Base-by-base conservation (phyloP, 1,140 invertebrate species). In the Campoletis sonorensis region DNA sequence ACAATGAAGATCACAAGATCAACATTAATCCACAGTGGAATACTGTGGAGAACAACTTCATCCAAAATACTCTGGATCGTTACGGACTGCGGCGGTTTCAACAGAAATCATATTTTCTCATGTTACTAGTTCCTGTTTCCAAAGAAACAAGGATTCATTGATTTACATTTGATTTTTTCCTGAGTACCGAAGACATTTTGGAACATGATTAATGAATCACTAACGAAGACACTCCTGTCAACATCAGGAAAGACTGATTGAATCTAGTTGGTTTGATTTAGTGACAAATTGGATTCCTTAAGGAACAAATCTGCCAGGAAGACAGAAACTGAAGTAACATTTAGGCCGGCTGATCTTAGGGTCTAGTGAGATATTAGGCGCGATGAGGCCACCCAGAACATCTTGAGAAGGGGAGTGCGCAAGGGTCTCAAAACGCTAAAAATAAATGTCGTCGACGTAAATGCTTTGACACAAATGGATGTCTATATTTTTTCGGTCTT, bases 221-320 rank as follows among this genome's bases (percentile, higher is more conserved):
- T 13, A 45, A 13, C 40, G 5, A 11, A 1, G 40, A 45, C 40
- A 45, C 40, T 45, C 40, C 8, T 45, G 40, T 45, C 40, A 45
- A 45, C 40, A 13, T 45, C 40, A 45, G 8, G 13, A 45, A 45
- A 45, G 40, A 13, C 40, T 45, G 30, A 33, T 33, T 33, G 30
- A 33, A 4, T 2, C 30, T 21, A 8, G 64, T 45, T 23, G 54
- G 84, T 81, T 85, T 85, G 85, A 87, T 87, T 83, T 80, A 64
- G 77, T 79, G 82, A 85, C 86, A 87, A 87, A 87, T 88, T 85
- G 84, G 84, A 84, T 88, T 87, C 85, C 87, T 86, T n/a, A n/a
- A 71, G 49, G n/a, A 51, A 21, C 37, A 15, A 37, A 23, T 23
- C 21, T 13, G 40, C 71, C 3, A n/a, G 1, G 23, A 4, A 23